Conservation (phyloP, 2,888 invertebrate genomes). For the Ernsta delagoae region DNA sequence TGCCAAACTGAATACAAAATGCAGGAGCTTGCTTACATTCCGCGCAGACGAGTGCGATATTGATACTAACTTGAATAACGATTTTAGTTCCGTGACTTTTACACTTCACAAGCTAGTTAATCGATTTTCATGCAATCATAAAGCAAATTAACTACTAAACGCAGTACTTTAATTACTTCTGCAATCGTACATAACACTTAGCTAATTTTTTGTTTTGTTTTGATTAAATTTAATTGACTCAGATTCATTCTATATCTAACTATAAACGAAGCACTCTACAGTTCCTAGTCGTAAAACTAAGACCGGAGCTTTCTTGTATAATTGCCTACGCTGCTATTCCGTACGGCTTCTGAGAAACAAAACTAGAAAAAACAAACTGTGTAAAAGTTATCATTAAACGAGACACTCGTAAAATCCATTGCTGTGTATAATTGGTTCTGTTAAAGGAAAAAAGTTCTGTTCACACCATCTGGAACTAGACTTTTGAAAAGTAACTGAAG, state of each 20-base stretch:
- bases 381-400: slow-evolving; percentile 12
- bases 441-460: background rate
- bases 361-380: slow-evolving; percentile 4
- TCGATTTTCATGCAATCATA: too few relatives aligned
- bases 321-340: slow-evolving; percentile 1
- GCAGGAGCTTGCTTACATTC: slow-evolving; percentile 52
- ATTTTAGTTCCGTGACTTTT: slow-evolving; percentile 21
- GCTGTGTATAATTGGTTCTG: slow-evolving; percentile 3
- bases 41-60: slow-evolving; percentile 18
- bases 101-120: background rate
- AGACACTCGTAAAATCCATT: slow-evolving; percentile 2
- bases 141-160: background rate
- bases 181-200: too few relatives aligned
- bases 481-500: too few relatives aligned
- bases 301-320: slow-evolving; percentile 9
- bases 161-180: too few relatives aligned
- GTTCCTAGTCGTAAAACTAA: slow-evolving; percentile 11
- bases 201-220: too few relatives aligned
- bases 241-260: background rate
- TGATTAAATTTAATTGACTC: too few relatives aligned
- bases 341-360: background rate
- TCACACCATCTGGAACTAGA: background rate
- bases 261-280: background rate
- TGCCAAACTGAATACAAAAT: slow-evolving; percentile 83
- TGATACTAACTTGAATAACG: slow-evolving; percentile 27